Evolutionary conservation across 2,113 vertebrate species (phyloP), one percentile per base, ranked within the genome.

Genomic region (Psittacus erithacus): DNA sequence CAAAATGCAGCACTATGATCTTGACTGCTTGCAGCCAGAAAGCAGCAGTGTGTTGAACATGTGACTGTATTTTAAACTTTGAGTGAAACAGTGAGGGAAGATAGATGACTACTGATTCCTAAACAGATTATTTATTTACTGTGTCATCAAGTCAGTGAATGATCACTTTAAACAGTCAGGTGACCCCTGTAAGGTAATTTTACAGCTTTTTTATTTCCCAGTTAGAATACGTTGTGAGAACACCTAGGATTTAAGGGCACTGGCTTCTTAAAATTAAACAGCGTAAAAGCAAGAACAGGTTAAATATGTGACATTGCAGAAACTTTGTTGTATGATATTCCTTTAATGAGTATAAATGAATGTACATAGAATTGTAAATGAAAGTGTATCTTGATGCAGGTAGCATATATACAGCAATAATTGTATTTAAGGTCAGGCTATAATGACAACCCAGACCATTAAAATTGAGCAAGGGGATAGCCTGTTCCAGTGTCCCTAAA

Each of bases 311-410:
- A 92, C 64, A 88, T 53, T 84, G 81, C 78, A 95, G 83, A 97
- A 95, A 86, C 62, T 65, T 46, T 97, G 95, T 93, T 98, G 93
- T 98, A 97, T 96, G 98, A 98, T 99, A 98, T 93, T 99, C 95
- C 74, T 97, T 97, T 98, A 97, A 96, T 97, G 95, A 97, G 93
- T 96, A 94, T 82, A 76, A 96, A 97, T 39, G 73, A 82, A 33
- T 98, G 98, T 98, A 98, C 95, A 98, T 96, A 97, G 29, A 96
- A 71, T 74, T 47, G 77, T 94, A 90, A 94, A 95, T 97, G 82
- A 83, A 98, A 95, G 71, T 94, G 83, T 91, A 92, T 94, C 77
- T 96, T 97, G 95, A 95, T 96, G 91, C 49, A 50, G 44, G 67
- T 63, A 86, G 22, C 53, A 46, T 3, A 3, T 47, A 10, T 17